A percentile compares a stretch with the other conserved stretches of the same genome.
Evolutionary conservation across 2,888 invertebrate genomes (phyloP).

Genomic region (Gerris lacustris): DNA sequence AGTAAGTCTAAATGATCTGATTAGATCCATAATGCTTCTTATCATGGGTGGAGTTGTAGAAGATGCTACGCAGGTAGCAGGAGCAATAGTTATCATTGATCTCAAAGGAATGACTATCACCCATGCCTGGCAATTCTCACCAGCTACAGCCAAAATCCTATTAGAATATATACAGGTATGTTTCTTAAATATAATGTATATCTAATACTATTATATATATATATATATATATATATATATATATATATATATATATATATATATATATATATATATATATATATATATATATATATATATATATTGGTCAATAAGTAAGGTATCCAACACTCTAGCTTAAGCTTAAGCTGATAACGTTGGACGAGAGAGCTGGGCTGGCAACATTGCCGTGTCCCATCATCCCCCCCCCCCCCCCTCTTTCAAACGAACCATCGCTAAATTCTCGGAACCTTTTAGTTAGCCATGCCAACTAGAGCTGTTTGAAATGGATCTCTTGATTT

Average conservation of each 20-base stretch:
- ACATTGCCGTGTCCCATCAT: too few relatives aligned
- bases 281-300: too few relatives aligned
- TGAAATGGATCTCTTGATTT: too few relatives aligned
- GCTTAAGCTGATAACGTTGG: too few relatives aligned
- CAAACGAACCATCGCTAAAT: too few relatives aligned
- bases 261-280: not conserved
- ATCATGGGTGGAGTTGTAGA: constrained; percentile 72
- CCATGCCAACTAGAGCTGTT: too few relatives aligned
- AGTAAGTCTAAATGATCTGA: constrained; percentile 64
- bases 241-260: constrained; percentile 5
- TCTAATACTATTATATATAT: not conserved
- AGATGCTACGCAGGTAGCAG: constrained; percentile 54
- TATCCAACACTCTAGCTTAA: too few relatives aligned
- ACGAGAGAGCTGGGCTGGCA: too few relatives aligned
- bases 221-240: constrained; percentile 5
- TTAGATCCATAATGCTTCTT: constrained; percentile 67
- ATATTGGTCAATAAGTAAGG: too few relatives aligned
- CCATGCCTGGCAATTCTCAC: constrained; percentile 77
- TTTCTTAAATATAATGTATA: too few relatives aligned
- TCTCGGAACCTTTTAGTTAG: too few relatives aligned
- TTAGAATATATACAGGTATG: constrained; percentile 68
- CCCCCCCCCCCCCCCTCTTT: too few relatives aligned
- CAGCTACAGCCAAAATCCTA: constrained; percentile 69
- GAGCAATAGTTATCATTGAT: constrained; percentile 69
- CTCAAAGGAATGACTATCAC: constrained; percentile 71